A percentile compares a stretch with the other conserved stretches of the same genome.
Conservation (phyloP, 2,113 vertebrate species). For the Sander vitreus region DNA sequence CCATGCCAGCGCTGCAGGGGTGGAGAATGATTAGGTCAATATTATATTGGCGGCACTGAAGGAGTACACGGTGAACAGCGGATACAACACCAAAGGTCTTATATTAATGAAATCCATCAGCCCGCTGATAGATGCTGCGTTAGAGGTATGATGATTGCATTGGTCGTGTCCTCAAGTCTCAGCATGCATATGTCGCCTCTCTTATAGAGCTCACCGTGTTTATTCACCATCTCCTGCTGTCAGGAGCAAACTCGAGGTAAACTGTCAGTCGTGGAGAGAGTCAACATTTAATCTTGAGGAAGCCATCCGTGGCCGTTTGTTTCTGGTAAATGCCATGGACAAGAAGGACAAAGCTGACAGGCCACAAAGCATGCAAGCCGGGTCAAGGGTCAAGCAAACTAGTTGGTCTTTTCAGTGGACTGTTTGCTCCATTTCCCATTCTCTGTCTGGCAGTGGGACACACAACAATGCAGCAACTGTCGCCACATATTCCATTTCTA, state of each 20-base stretch:
- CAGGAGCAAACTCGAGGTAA: constrained; percentile 66
- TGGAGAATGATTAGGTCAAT: constrained; percentile 74
- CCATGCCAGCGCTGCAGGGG: constrained; percentile 47
- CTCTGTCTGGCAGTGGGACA: not conserved
- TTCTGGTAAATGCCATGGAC: constrained; percentile 68
- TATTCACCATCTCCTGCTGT: constrained; percentile 72
- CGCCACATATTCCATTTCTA: constrained; percentile 22
- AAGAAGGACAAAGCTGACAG: constrained; percentile 58
- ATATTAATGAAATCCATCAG: constrained; percentile 80
- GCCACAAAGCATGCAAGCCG: constrained; percentile 39
- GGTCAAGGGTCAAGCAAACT: constrained; percentile 61
- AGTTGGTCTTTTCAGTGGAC: constrained; percentile 43
- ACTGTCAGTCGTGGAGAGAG: constrained; percentile 68
- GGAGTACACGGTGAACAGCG: constrained; percentile 59
- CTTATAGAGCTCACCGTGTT: constrained; percentile 56
- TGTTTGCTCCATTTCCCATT: constrained; percentile 42
- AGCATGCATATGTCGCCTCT: constrained; percentile 33
- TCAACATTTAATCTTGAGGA: constrained; percentile 81
- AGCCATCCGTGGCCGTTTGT: constrained; percentile 66
- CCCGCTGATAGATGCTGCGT: constrained; percentile 59
- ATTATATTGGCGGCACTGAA: constrained; percentile 60
- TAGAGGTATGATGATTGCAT: constrained; percentile 50
- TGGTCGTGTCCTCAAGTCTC: constrained; percentile 56
- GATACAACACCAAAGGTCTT: constrained; percentile 68
- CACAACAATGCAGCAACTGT: not conserved